Evolutionary conservation across 1,140 invertebrate species (phyloP).

Genomic region (Coenobita brevimanus): DNA sequence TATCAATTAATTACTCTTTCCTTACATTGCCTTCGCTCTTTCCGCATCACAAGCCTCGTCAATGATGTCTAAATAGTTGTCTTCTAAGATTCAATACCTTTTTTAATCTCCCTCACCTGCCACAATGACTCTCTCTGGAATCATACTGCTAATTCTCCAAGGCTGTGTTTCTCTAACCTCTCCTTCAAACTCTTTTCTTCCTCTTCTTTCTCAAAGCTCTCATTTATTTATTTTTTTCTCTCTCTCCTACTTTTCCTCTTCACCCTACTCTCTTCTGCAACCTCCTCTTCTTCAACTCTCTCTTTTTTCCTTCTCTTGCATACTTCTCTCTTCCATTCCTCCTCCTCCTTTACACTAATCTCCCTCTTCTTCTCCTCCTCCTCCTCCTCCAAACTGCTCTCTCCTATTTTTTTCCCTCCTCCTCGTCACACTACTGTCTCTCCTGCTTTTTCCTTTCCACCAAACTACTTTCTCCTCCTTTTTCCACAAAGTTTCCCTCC

Average conservation of each 20-base stretch:
- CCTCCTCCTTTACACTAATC: not conserved
- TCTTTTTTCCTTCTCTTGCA: not conserved
- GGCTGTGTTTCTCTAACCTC: no score
- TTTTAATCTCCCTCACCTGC: no score
- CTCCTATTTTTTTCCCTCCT: not conserved
- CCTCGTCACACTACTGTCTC: not conserved
- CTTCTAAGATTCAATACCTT: no score
- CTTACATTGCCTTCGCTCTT: no score
- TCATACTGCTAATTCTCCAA: no score
- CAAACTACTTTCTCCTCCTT: not conserved
- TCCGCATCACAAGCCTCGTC: no score
- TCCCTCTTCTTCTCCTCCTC: not conserved
- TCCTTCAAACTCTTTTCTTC: not conserved
- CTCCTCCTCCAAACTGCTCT: not conserved
- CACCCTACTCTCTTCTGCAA: not conserved
- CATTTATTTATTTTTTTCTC: not conserved
- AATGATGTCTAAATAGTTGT: no score
- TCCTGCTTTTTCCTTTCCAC: not conserved
- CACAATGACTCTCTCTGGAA: no score
- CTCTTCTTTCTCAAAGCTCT: not conserved
- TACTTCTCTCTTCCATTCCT: not conserved
- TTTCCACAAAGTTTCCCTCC: not conserved
- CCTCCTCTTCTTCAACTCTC: not conserved
- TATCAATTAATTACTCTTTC: no score
- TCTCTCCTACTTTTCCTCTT: not conserved